phyloP scores from a whole-genome alignment of 2,113 vertebrate genomes.

The Labrus mixtus region DNA sequence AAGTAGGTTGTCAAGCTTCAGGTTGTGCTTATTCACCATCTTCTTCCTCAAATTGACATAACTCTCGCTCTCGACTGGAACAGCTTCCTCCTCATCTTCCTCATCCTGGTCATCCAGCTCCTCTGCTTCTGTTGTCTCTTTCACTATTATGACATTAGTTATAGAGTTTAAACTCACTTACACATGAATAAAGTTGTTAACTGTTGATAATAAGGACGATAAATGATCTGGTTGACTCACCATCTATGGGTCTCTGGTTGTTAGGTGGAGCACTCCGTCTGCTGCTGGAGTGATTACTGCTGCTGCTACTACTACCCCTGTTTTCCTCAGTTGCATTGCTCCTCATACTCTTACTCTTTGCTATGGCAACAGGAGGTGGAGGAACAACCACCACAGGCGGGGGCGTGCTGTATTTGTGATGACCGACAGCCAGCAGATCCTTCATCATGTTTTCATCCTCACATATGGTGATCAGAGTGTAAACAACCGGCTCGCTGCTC shows the following conservation, averaged over 20 bases:
- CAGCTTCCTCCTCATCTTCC: conserved; percentile 82
- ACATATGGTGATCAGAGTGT: conserved; percentile 89
- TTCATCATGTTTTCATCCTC: conserved; percentile 89
- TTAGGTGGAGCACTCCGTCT: conserved; percentile 21
- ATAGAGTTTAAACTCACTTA: not conserved
- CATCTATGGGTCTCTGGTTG: conserved; percentile 43
- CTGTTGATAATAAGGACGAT: not conserved
- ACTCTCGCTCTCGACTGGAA: conserved; percentile 89
- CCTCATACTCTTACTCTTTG: conserved; percentile 67
- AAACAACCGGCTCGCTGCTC: conserved; percentile 88
- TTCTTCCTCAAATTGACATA: conserved; percentile 92
- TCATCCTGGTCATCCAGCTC: conserved; percentile 84
- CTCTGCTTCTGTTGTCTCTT: conserved; percentile 45
- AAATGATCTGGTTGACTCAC: conserved; percentile 56
- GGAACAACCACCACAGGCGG: conserved; percentile 76
- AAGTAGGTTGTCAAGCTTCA: conserved; percentile 80
- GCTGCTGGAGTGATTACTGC: conserved; percentile 59
- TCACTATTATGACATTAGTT: conserved; percentile 36
- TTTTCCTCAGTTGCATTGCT: conserved; percentile 51
- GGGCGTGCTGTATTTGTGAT: conserved; percentile 91
- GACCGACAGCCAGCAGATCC: conserved; percentile 83
- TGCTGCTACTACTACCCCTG: conserved; percentile 70
- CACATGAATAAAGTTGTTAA: not conserved
- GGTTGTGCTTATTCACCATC: conserved; percentile 84
- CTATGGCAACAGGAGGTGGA: conserved; percentile 45